These are phyloP conservation scores for Ptilodon capucinus DNA, from an alignment of 2,888 invertebrate genomes.

Conservation along the genomic window DNA sequence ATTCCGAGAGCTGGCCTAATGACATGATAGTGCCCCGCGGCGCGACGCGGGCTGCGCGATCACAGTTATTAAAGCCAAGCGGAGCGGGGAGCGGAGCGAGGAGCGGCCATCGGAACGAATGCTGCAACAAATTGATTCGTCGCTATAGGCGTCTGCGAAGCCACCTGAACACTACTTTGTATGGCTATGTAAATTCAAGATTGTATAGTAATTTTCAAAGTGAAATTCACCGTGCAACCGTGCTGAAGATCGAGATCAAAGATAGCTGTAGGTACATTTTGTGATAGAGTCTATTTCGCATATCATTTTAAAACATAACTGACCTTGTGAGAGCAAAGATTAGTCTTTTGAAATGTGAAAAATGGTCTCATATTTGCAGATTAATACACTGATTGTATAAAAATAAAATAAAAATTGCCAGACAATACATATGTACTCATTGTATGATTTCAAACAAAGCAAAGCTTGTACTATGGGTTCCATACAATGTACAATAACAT, in stretches of 20 bases:
- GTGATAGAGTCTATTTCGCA: not conserved
- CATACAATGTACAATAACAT: no score
- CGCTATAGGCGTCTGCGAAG: conserved; percentile 44
- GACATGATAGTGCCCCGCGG: conserved; percentile 71
- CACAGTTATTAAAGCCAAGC: conserved; percentile 54
- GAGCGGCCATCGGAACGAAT: conserved; percentile 44
- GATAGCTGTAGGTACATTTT: no score
- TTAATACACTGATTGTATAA: no score
- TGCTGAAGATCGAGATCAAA: not conserved
- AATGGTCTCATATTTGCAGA: no score
- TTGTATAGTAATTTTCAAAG: not conserved
- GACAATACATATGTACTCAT: no score
- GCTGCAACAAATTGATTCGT: conserved; percentile 61
- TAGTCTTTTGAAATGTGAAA: no score
- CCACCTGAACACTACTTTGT: conserved; percentile 44
- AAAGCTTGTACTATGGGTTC: no score
- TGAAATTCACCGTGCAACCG: not conserved
- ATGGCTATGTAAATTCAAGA: not conserved
- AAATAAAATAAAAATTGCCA: no score
- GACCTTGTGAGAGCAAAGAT: no score
- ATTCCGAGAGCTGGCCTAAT: conserved; percentile 58
- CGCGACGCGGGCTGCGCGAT: conserved; percentile 45
- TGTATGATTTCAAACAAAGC: no score
- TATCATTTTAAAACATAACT: no score
- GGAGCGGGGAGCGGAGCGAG: conserved; percentile 42